These are phyloP conservation scores for Canis aureus DNA, from an alignment of 2,113 vertebrate species.

Conservation along the genomic window DNA sequence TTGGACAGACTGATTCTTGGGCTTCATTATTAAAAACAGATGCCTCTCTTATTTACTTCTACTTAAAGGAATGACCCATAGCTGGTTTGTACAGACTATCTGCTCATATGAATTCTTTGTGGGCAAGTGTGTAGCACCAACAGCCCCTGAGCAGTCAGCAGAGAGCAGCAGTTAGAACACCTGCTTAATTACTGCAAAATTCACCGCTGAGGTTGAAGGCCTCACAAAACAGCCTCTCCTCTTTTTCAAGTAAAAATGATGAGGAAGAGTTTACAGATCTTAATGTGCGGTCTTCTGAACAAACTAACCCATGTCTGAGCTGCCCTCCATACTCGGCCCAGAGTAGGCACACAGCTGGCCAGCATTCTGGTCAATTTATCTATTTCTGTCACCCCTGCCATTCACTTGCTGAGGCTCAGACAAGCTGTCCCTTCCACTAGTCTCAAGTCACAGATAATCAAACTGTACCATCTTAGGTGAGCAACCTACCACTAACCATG, in stretches of 20 bases:
- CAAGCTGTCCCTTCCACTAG: background rate
- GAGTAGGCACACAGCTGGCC: background rate
- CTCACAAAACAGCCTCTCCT: background rate
- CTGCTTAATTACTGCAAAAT: background rate
- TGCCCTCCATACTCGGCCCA: background rate
- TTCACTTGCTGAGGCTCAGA: background rate
- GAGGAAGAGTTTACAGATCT: background rate
- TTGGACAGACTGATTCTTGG: background rate
- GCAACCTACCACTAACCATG: background rate
- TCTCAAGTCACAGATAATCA: background rate
- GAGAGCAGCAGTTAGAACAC: background rate
- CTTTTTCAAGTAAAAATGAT: background rate
- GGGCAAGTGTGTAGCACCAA: background rate
- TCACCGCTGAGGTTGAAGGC: background rate
- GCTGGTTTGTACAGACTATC: background rate
- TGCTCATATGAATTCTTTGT: background rate
- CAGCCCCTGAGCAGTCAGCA: background rate
- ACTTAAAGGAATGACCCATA: background rate
- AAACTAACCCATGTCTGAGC: background rate
- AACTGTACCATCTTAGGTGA: background rate
- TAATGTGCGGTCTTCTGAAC: background rate
- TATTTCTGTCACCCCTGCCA: background rate
- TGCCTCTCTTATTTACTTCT: background rate
- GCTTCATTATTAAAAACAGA: slow-evolving; percentile 6
- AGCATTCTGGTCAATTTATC: background rate